Base-by-base conservation (phyloP, 1,140 invertebrate genomes). In the Megathymus violae region DNA sequence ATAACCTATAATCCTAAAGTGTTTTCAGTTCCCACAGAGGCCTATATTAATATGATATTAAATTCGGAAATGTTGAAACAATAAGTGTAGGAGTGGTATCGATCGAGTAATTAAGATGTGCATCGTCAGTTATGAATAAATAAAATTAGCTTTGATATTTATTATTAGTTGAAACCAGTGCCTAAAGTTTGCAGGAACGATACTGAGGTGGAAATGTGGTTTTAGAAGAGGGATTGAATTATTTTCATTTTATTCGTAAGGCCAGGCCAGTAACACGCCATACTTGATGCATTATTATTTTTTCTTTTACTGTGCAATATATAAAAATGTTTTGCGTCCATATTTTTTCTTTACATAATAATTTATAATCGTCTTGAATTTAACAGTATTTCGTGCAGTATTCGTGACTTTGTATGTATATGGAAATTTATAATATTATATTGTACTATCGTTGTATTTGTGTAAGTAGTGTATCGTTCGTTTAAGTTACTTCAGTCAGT, bases 141-240 rank as follows among this genome's bases (percentile, higher is more conserved):
- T 79, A 78, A 76, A 77, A 67, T 81, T 89, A 87, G 84, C 86
- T 88, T 89, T 86, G 86, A 84, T n/a, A n/a, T n/a, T n/a, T 86
- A 88, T 82, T 80, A 71, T 85, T 86, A 86, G 78, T 80, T 62
- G 69, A 75, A 82, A 78, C 74, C 85, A 85, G 85, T 88, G 85
- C 85, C 85, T 88, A 78, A 83, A 64, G 69, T 72, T 66, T 72
- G 76, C 70, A 69, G 80, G 78, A 74, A 72, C 40, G 71, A 73
- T 82, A 74, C 75, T 67, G 76, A 67, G 52, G 52, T 63, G 60
- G 69, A 67, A 62, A 61, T 58, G 67, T 52, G 67, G 62, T n/a
- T n/a, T n/a, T n/a, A n/a, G n/a, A n/a, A 51, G 56, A 70, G 52
- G 60, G 51, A 62, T 66, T 70, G 50, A 46, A 67, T 48, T 63